Evolutionary conservation across 2,888 invertebrate species (phyloP), one percentile per base, ranked within the genome.

Genomic region (Perithous albicinctus): DNA sequence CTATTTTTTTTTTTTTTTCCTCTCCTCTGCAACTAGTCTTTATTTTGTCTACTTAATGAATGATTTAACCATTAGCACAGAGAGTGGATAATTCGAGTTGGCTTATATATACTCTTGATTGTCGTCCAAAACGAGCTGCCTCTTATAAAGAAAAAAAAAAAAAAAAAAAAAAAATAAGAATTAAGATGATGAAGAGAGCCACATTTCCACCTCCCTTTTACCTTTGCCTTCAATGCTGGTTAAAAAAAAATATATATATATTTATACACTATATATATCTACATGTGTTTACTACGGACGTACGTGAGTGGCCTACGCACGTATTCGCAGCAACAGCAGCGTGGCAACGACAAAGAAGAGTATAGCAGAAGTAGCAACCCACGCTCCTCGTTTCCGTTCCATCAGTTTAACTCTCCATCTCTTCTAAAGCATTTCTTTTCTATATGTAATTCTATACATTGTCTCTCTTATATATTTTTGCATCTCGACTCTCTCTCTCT

Each of bases 21-120:
- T 70, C 63, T 26, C n/a, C n/a, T n/a, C n/a, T n/a, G n/a, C n/a
- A 29, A 18, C 20, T 38, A 7, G 8, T 15, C 41, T 48, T 51
- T 32, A 38, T 67, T 67, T 63, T 23, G 29, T 38, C 29, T 43
- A n/a, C 59, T 78, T 82, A 64, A 82, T 79, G 46, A 78, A 69
- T 78, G 80, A 77, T 76, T 78, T 73, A 75, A 77, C 59, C 63
- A 78, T 82, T 78, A 69, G 70, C 69, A 63, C 76, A 48, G 20
- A 67, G 56, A 82, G 78, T 64, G 73, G 69, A 80, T 80, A 78
- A 78, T 80, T 51, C 48, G 43, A 63, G 61, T 75, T 12, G 46
- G 32, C 48, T 38, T n/a, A n/a, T n/a, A n/a, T n/a, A 12, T 41
- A 29, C 29, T 26, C 10, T 41, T 46, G 51, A 54, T 73, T 61